Conservation (phyloP, 2,797 vertebrate species). For the Sciaenops ocellatus region DNA sequence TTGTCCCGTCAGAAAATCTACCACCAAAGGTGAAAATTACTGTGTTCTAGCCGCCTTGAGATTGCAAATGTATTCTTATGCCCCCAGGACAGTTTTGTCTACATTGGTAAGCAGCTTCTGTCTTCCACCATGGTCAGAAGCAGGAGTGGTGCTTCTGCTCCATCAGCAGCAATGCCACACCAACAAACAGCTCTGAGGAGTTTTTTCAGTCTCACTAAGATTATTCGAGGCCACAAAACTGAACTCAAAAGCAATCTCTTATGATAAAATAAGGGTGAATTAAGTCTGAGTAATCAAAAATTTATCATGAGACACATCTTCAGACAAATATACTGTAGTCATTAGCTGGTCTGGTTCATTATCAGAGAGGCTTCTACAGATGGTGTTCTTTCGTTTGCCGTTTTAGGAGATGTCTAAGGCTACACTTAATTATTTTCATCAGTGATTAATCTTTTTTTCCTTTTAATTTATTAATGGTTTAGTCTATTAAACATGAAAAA, state of each 20-base stretch:
- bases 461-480: background rate
- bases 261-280: conserved; percentile 21
- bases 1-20: conserved; percentile 47
- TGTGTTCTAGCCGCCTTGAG: conserved; percentile 29
- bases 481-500: background rate
- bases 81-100: conserved; percentile 47
- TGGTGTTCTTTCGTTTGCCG: background rate
- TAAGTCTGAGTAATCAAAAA: conserved; percentile 28
- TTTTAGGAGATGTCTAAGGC: background rate
- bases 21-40: conserved; percentile 65
- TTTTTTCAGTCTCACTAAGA: background rate
- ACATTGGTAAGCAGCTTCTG: conserved; percentile 28
- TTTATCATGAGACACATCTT: conserved; percentile 29
- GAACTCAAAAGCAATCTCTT: background rate
- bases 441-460: conserved; percentile 1
- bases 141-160: conserved; percentile 3
- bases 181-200: conserved; percentile 17
- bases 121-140: conserved; percentile 26
- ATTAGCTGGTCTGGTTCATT: conserved; percentile 29
- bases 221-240: conserved; percentile 28
- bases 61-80: conserved; percentile 55
- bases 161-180: conserved; percentile 4
- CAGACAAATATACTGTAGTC: conserved; percentile 10
- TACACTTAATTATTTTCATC: conserved; percentile 6
- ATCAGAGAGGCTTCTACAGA: background rate